These are phyloP conservation scores for Gymnosoma rotundatum DNA, from an alignment of 2,888 invertebrate species.

Conservation along the genomic window DNA sequence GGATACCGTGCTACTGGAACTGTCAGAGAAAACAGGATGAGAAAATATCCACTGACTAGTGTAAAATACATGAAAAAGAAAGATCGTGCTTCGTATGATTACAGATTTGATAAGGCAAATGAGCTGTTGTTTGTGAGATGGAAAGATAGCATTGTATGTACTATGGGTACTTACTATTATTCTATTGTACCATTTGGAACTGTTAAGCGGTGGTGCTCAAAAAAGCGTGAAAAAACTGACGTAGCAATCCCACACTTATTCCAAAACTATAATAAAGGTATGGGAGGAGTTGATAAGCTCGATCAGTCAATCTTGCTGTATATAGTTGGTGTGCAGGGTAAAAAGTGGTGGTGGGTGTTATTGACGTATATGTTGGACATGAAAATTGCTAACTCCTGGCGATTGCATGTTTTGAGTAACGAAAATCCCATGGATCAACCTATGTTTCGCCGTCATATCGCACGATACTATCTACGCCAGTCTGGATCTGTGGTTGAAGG, in stretches of 20 bases:
- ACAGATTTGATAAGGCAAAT: not conserved
- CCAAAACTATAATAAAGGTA: constrained; percentile 1
- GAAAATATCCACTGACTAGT: not conserved
- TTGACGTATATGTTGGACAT: not conserved
- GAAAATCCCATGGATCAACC: not conserved
- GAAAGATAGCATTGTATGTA: constrained; percentile 1
- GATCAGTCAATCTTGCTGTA: not conserved
- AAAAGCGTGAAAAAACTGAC: constrained; percentile 10
- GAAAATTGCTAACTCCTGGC: not conserved
- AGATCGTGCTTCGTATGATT: not conserved
- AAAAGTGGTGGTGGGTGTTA: not conserved
- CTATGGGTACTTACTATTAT: not conserved
- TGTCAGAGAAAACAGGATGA: not conserved
- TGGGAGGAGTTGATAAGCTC: not conserved
- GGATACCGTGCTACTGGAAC: not conserved
- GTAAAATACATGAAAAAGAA: constrained; percentile 4
- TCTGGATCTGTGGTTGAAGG: too few species aligned
- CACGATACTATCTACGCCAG: not conserved
- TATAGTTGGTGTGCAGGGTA: not conserved
- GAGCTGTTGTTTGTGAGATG: not conserved
- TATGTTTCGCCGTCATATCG: not conserved
- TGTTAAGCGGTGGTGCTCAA: constrained; percentile 4
- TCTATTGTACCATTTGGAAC: not conserved
- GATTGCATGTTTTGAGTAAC: not conserved
- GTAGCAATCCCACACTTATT: not conserved